These are phyloP conservation scores for Donacobius atricapilla DNA, from an alignment of 2,113 vertebrate genomes.

Conservation along the genomic window DNA sequence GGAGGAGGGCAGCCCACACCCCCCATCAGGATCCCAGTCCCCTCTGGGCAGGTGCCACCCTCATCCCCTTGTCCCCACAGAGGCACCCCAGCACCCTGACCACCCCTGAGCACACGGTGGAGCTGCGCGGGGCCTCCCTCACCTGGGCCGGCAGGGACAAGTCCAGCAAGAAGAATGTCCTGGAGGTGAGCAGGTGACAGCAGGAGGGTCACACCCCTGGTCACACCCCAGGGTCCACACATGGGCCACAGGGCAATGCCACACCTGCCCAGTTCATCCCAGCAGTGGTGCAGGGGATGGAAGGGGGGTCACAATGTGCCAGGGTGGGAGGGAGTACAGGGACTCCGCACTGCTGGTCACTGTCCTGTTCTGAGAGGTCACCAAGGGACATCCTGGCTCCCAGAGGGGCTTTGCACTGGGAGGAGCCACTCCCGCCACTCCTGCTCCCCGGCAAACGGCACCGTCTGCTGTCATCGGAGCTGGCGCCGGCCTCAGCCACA, in stretches of 20 bases:
- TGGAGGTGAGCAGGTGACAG: slow-evolving; percentile 80
- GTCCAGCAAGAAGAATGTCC: slow-evolving; percentile 94
- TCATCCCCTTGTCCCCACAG: slow-evolving; percentile 51
- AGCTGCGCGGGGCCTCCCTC: slow-evolving; percentile 82
- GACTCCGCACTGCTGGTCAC: accelerated
- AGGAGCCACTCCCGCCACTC: not conserved
- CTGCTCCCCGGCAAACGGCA: accelerated
- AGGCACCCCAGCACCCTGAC: slow-evolving; percentile 83
- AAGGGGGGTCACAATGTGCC: accelerated
- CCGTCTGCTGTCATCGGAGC: not conserved
- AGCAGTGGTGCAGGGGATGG: not conserved
- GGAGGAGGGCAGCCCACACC: not conserved
- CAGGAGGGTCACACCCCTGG: accelerated
- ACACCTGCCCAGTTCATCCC: not conserved
- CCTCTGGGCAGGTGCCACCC: not conserved
- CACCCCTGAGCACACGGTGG: slow-evolving; percentile 82
- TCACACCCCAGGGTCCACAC: accelerated
- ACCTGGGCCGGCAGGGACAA: slow-evolving; percentile 88
- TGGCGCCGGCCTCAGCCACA: not conserved
- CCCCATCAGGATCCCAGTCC: accelerated
- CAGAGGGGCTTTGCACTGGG: not conserved
- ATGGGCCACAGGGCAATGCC: accelerated
- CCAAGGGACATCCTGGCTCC: not conserved
- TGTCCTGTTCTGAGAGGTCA: not conserved
- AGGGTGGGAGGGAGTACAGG: not conserved